These are phyloP conservation scores for Papilio demoleus DNA, from an alignment of 2,888 invertebrate species.

Conservation along the genomic window DNA sequence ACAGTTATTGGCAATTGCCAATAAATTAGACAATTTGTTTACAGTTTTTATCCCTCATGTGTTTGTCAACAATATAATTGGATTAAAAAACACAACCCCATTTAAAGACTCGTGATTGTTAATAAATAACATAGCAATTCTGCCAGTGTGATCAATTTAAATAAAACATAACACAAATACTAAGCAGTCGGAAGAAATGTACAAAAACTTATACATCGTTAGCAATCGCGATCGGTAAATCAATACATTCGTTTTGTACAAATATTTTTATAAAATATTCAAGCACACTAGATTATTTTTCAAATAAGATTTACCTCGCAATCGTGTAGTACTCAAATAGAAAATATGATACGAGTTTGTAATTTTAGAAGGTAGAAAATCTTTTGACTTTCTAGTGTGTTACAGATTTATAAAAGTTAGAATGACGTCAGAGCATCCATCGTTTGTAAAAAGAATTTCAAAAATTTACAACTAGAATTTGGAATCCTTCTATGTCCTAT, in stretches of 20 bases:
- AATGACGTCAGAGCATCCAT: conserved; percentile 28
- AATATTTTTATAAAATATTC: neutral
- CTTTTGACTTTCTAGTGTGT: conserved; percentile 12
- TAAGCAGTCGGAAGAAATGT: neutral
- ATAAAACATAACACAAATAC: too few species aligned
- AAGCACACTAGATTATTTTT: conserved; percentile 1
- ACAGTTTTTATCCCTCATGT: too few species aligned
- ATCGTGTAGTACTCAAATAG: neutral
- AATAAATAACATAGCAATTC: too few species aligned
- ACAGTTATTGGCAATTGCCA: too few species aligned
- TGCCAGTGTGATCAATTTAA: too few species aligned
- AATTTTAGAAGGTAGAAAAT: conserved; percentile 16
- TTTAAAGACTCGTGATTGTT: too few species aligned
- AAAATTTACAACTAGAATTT: conserved; percentile 33
- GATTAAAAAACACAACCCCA: too few species aligned
- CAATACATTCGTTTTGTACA: neutral
- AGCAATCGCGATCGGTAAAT: conserved; percentile 3
- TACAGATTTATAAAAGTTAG: conserved; percentile 33
- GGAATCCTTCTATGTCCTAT: conserved; percentile 27
- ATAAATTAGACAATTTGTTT: too few species aligned
- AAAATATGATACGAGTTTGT: neutral
- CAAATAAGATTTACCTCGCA: conserved; percentile 8
- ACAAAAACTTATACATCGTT: neutral
- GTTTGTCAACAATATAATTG: too few species aligned
- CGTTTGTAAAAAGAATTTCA: conserved; percentile 38